Conservation (phyloP, 2,888 invertebrate species). For the Timema cristinae region DNA sequence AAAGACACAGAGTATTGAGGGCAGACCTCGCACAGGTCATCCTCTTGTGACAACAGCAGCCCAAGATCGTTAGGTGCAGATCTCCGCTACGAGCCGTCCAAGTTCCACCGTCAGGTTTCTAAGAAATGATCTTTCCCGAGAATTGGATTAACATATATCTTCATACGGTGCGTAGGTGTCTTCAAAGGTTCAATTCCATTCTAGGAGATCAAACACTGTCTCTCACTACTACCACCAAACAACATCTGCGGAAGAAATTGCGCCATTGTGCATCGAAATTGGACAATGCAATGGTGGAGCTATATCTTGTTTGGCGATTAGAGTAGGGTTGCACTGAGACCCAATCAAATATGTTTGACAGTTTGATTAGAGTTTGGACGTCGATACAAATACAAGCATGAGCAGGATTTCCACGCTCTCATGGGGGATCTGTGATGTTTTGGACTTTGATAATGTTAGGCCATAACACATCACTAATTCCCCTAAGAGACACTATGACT, state of each 20-base stretch:
- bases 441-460: too few relatives aligned
- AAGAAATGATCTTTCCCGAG: not conserved
- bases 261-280: not conserved
- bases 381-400: not conserved
- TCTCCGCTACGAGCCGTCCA: not conserved
- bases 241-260: not conserved
- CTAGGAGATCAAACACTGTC: not conserved
- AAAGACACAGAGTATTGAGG: not conserved
- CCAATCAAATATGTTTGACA: not conserved
- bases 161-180: not conserved
- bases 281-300: not conserved
- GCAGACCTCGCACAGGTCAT: not conserved
- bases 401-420: not conserved
- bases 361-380: not conserved
- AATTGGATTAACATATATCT: not conserved
- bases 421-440: too few relatives aligned
- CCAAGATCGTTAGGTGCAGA: not conserved
- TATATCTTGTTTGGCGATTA: not conserved
- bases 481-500: too few relatives aligned
- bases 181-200: not conserved
- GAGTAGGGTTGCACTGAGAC: not conserved
- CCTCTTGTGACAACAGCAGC: constrained; percentile 2
- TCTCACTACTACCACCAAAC: not conserved
- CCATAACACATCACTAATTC: too few relatives aligned
- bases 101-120: not conserved